phyloP scores from a whole-genome alignment of 2,797 vertebrate species.

The Cirrhinus molitorella region DNA sequence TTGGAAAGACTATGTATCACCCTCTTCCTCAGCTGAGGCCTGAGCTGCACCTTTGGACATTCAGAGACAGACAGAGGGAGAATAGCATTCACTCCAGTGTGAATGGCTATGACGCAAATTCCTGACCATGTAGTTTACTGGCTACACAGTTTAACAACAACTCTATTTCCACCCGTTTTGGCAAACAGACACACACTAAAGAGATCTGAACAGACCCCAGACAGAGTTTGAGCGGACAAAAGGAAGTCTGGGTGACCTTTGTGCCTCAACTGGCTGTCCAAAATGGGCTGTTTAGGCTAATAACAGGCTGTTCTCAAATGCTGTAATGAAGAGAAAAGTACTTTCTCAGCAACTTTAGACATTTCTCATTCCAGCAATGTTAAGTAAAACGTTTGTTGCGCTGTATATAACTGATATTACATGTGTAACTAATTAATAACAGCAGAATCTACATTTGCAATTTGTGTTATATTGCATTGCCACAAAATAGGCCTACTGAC shows the following conservation, averaged over 20 bases:
- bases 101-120: conserved; percentile 65
- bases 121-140: conserved; percentile 49
- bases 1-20: conserved; percentile 23
- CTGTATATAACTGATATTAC: neutral
- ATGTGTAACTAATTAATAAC: neutral
- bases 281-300: conserved; percentile 14
- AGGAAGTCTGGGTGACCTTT: conserved; percentile 43
- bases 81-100: conserved; percentile 53
- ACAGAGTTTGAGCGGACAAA: conserved; percentile 25
- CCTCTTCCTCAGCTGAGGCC: conserved; percentile 19
- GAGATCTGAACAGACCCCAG: conserved; percentile 33
- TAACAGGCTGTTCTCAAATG: conserved; percentile 18
- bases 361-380: neutral
- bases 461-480: neutral
- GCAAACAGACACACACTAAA: conserved; percentile 68
- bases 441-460: neutral
- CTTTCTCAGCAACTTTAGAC: neutral
- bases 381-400: neutral
- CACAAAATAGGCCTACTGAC: neutral
- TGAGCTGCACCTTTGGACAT: conserved; percentile 18
- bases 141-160: conserved; percentile 52
- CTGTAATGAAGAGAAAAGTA: neutral
- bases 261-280: conserved; percentile 12
- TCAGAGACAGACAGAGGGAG: conserved; percentile 24
- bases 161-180: conserved; percentile 51